phyloP scores from a whole-genome alignment of 1,140 invertebrate species.

The Cardiocondyla obscurior region DNA sequence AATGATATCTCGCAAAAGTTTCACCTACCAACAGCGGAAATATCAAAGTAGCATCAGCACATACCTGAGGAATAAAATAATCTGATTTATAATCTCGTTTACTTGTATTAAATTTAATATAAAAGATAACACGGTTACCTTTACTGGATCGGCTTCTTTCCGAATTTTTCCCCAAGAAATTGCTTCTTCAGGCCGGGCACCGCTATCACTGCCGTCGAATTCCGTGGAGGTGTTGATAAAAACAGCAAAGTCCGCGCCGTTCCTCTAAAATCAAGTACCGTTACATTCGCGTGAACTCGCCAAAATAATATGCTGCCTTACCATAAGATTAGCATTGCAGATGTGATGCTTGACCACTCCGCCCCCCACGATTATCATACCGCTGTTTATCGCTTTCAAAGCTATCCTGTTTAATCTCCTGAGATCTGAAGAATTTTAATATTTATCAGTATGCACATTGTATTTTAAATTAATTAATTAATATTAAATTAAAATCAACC shows the following conservation, averaged over 20 bases:
- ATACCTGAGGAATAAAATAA: constrained; percentile 86
- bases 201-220: constrained; percentile 99
- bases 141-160: constrained; percentile 94
- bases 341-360: constrained; percentile 99
- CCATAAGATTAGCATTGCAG: constrained; percentile 98
- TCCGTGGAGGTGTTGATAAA: constrained; percentile 99
- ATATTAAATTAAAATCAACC: constrained; percentile 83
- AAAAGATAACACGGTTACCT: constrained; percentile 84
- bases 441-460: no score
- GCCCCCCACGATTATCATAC: constrained; percentile 99
- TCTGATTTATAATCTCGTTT: constrained; percentile 18
- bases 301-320: constrained; percentile 73
- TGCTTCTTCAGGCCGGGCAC: constrained; percentile 98
- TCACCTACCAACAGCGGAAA: constrained; percentile 97
- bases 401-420: constrained; percentile 96
- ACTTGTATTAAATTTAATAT: not conserved
- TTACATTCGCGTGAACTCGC: constrained; percentile 17
- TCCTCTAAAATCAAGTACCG: constrained; percentile 87
- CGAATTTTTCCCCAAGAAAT: constrained; percentile 99
- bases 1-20: constrained; percentile 93
- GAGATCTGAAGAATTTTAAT: constrained; percentile 88
- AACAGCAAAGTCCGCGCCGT: constrained; percentile 98
- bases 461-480: no score
- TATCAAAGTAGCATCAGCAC: constrained; percentile 97
- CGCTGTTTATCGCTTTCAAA: constrained; percentile 95